These are phyloP conservation scores for Micromesistius poutassou DNA, from an alignment of 2,797 vertebrate species.

Conservation along the genomic window DNA sequence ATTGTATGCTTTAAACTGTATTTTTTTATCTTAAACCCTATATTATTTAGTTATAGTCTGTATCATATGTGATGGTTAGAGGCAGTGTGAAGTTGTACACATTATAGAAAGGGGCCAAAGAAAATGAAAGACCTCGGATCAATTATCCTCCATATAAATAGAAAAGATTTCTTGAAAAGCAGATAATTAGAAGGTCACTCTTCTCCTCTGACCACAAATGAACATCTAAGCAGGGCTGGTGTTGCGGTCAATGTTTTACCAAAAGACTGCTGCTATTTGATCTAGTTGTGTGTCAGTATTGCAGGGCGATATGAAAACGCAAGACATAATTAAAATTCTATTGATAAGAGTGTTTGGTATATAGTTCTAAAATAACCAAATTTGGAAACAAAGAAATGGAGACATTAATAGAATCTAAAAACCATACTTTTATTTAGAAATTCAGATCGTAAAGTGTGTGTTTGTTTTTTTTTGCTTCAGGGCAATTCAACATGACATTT, in stretches of 20 bases:
- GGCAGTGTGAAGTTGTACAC: conserved; percentile 52
- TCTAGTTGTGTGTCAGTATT: not conserved
- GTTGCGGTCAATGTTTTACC: not conserved
- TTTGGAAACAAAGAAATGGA: not conserved
- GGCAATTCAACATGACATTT: conserved; percentile 2
- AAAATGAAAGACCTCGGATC: conserved; percentile 45
- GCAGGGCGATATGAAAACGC: not conserved
- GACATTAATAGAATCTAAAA: not conserved
- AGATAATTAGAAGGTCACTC: conserved; percentile 33
- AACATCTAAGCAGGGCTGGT: not conserved
- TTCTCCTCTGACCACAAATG: conserved; percentile 3
- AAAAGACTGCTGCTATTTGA: not conserved
- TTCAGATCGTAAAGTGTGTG: not conserved
- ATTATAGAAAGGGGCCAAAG: conserved; percentile 59
- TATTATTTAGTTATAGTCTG: not conserved
- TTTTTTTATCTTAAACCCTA: not conserved
- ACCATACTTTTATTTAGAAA: not conserved
- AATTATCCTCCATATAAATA: conserved; percentile 45
- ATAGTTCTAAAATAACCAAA: not conserved
- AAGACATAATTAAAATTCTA: not conserved
- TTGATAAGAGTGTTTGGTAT: not conserved
- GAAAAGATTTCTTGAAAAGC: conserved; percentile 21
- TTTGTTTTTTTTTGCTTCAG: not conserved
- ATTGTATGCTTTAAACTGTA: not conserved
- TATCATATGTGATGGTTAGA: conserved; percentile 33